These are phyloP conservation scores for Melopsittacus undulatus DNA, from an alignment of 2,797 vertebrate species.

Conservation along the genomic window DNA sequence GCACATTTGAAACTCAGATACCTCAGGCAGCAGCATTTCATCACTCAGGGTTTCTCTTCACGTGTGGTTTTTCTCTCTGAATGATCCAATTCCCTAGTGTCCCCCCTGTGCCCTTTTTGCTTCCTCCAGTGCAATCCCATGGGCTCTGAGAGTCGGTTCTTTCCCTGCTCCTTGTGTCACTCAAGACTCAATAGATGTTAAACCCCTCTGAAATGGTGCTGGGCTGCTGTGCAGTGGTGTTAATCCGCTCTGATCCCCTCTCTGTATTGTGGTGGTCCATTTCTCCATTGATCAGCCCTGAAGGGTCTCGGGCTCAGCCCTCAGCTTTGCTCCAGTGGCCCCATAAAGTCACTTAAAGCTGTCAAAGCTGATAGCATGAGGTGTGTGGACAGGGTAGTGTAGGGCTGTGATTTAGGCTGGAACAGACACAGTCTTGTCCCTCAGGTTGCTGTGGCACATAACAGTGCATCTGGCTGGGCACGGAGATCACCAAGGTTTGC, in stretches of 20 bases:
- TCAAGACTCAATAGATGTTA: not conserved
- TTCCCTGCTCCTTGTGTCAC: not conserved
- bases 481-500: not conserved
- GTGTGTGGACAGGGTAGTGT: not conserved
- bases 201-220: not conserved
- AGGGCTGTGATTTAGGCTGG: not conserved
- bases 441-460: not conserved
- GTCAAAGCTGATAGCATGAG: not conserved
- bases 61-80: not conserved
- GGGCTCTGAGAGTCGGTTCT: not conserved
- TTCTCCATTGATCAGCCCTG: not conserved
- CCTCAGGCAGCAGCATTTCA: not conserved
- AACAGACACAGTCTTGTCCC: fast-evolving
- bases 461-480: not conserved
- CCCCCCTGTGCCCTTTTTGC: not conserved
- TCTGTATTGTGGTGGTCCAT: not conserved
- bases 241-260: not conserved
- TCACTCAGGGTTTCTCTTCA: not conserved
- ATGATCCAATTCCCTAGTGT: not conserved
- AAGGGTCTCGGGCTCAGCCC: not conserved
- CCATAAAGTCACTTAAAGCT: not conserved
- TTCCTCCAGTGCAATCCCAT: not conserved
- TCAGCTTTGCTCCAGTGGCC: not conserved
- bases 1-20: not conserved
- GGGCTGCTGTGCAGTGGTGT: not conserved